Evolutionary conservation across 2,113 vertebrate genomes (phyloP).

Genomic region (Ochotona curzoniae): DNA sequence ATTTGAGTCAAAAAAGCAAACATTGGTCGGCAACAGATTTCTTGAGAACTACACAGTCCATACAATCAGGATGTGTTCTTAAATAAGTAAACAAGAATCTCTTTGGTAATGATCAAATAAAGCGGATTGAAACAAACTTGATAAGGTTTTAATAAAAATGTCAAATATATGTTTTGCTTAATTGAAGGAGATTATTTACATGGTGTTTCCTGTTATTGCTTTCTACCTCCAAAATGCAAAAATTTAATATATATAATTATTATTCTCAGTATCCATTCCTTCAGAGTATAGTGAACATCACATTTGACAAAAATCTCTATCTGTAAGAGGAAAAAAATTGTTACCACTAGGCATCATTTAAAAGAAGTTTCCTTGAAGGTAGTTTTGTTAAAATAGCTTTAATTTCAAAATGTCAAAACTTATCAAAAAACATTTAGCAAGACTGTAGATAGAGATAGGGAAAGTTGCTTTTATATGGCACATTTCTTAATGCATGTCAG

Average conservation of each 20-base stretch:
- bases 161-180: background rate
- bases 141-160: background rate
- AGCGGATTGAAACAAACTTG: background rate
- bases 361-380: constrained; percentile 36
- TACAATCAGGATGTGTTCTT: background rate
- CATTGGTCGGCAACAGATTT: background rate
- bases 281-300: background rate
- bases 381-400: constrained; percentile 70
- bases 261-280: background rate
- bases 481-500: constrained; percentile 61
- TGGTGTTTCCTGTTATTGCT: background rate
- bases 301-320: constrained; percentile 1
- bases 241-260: background rate
- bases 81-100: background rate
- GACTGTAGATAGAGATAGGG: constrained; percentile 52
- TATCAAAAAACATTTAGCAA: constrained; percentile 59
- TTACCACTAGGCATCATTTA: constrained; percentile 49
- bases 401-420: constrained; percentile 77
- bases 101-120: background rate
- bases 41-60: background rate
- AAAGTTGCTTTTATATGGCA: constrained; percentile 51
- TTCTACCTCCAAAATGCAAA: background rate
- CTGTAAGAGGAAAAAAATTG: background rate
- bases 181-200: background rate
- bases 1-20: constrained; percentile 45